These are phyloP conservation scores for Dolomedes plantarius DNA, from an alignment of 2,888 invertebrate species.

Conservation along the genomic window DNA sequence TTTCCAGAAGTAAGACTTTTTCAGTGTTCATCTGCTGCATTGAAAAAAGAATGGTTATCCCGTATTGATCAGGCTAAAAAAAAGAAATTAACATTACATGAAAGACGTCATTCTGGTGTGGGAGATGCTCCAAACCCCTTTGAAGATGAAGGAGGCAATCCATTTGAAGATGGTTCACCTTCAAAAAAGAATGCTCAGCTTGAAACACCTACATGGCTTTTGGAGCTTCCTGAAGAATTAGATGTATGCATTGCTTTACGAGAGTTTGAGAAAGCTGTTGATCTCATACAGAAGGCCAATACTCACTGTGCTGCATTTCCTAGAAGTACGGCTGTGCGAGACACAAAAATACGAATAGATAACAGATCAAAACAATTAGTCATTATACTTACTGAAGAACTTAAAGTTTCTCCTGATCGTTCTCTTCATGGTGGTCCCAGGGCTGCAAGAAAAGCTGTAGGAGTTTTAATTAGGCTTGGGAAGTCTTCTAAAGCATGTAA, in stretches of 20 bases:
- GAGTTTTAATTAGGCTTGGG: conserved; percentile 87
- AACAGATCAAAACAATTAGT: conserved; percentile 85
- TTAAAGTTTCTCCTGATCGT: conserved; percentile 92
- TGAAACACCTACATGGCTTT: conserved; percentile 88
- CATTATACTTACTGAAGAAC: conserved; percentile 91
- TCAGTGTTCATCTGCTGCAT: conserved; percentile 88
- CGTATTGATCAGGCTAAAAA: conserved; percentile 94
- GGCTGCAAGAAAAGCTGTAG: conserved; percentile 88
- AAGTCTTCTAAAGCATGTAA: conserved; percentile 86
- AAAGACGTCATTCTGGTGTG: conserved; percentile 2
- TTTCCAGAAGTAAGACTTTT: conserved; percentile 95
- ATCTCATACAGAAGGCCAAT: conserved; percentile 83
- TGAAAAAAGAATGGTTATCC: conserved; percentile 94
- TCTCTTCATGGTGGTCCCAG: conserved; percentile 90
- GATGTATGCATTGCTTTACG: conserved; percentile 96
- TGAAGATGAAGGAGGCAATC: conserved; percentile 60
- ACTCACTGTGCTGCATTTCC: conserved; percentile 72
- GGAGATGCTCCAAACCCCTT: conserved; percentile 48
- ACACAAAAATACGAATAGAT: conserved; percentile 79
- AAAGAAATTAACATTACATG: conserved; percentile 79
- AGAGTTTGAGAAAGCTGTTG: conserved; percentile 94
- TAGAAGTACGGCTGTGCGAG: conserved; percentile 58
- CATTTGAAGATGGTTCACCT: conserved; percentile 76
- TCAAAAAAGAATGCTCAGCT: conserved; percentile 76
- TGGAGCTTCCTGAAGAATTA: conserved; percentile 93